Evolutionary conservation across 37 sponge, comb jelly and placozoan species (phyloP), one percentile per base, ranked within the genome.

Genomic region (Diacarnus erythraeanus): DNA sequence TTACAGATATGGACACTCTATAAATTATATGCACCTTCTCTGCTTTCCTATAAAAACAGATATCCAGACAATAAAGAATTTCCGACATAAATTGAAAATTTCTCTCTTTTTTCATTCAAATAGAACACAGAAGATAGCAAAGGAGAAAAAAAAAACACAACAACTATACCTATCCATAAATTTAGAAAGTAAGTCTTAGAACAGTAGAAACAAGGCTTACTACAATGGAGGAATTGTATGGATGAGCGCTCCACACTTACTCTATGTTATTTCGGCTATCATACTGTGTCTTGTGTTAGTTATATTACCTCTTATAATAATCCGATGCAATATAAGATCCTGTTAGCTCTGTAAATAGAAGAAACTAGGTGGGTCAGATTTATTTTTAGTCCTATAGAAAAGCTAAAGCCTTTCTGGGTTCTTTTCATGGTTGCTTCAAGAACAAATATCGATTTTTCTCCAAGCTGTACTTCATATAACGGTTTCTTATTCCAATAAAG

Each of bases 361-460:
- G 71, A 69, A 36, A 33, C 26, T 36, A 51, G 23, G 21, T 38
- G 41, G 8, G 65, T 38, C 9, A 10, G 17, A 38, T 2, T 61
- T 8, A 22, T 77, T 2, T 27, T 57, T 34, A 75, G 59, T 57
- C 75, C 75, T 2, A 2, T 75, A 20, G 75, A 57, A n/a, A 75
- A 57, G 40, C 22, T 77, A n/a, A 77, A 77, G 64, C 77, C 77
- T 4, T 77, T 10, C 33, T 77, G 2, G 77, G 63, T 39, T 61
- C 77, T 3, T 77, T 77, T 38, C 77, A 77, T 40, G 44, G 77
- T 23, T 64, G 65, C 42, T 77, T 77, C 64, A 77, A 77, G 35
- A 65, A 77, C 27, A 33, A 77, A 41, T 77, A 38, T 39, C 77
- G 77, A 5, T 77, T 77, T 25, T 77, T 77, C 43, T 61, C 77